phyloP scores from a whole-genome alignment of 2,797 vertebrate genomes.

The Pantherophis vulpinus region DNA sequence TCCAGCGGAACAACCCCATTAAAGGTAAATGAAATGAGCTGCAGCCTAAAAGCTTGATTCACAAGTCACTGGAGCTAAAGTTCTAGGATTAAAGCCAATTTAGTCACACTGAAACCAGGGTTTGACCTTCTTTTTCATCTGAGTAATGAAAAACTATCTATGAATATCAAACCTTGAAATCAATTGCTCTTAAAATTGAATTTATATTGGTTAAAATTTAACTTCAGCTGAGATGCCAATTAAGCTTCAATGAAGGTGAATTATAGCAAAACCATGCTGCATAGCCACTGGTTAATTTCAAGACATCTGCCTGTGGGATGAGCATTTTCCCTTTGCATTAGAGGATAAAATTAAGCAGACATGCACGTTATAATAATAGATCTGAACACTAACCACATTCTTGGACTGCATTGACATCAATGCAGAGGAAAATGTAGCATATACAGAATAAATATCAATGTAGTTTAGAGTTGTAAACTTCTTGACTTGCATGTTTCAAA shows the following conservation, averaged over 20 bases:
- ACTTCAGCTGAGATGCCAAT: not conserved
- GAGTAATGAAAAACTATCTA: not conserved
- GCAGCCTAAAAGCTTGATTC: not conserved
- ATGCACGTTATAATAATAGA: not conserved
- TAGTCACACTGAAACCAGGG: not conserved
- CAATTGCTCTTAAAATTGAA: not conserved
- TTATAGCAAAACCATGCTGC: not conserved
- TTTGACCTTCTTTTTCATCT: not conserved
- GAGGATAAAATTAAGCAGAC: not conserved
- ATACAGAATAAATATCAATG: not conserved
- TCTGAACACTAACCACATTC: not conserved
- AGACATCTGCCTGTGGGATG: not conserved
- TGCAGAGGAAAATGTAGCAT: not conserved
- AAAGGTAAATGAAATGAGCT: not conserved
- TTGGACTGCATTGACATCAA: not conserved
- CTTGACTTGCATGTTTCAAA: not conserved
- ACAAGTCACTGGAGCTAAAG: not conserved
- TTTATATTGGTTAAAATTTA: not conserved
- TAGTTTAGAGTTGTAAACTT: not conserved
- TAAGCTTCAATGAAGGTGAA: not conserved
- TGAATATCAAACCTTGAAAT: not conserved
- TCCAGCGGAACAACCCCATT: not conserved
- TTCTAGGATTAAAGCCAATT: not conserved
- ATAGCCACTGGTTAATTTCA: not conserved
- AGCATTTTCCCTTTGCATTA: not conserved